These are phyloP conservation scores for Stichodactyla mertensii DNA, from an alignment of 64 coral and sea anemone genomes.

Conservation along the genomic window DNA sequence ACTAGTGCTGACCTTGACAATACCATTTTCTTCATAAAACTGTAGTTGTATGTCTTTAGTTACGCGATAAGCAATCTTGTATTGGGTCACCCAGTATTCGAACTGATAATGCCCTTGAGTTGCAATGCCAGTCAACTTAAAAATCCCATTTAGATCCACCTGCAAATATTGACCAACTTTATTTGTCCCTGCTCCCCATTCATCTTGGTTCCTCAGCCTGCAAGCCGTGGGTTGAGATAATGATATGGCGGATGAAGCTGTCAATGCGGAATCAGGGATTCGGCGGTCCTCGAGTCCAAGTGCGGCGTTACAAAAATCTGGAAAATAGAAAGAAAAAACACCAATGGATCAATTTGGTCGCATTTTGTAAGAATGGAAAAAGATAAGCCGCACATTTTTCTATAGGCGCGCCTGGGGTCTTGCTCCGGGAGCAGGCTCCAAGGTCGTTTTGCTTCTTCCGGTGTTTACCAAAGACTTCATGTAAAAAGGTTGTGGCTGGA, in stretches of 20 bases:
- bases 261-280: background rate
- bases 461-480: too few species aligned
- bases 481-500: too few species aligned
- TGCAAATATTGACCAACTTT: background rate
- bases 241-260: background rate
- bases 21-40: background rate
- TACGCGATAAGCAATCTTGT: background rate
- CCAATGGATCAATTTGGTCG: too few species aligned
- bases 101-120: background rate
- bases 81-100: background rate
- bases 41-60: background rate
- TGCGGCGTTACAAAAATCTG: background rate
- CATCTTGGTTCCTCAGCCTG: background rate
- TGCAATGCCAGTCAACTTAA: background rate
- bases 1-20: background rate
- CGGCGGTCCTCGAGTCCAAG: background rate
- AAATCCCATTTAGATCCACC: background rate
- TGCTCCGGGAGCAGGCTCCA: too few species aligned
- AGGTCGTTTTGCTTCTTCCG: too few species aligned
- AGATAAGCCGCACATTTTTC: too few species aligned
- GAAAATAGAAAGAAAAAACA: too few species aligned
- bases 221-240: background rate
- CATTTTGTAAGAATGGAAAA: too few species aligned
- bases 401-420: too few species aligned
- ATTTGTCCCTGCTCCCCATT: background rate